Percentiles rank a stretch among this genome's conserved stretches.
These are phyloP conservation scores for Tigriopus californicus DNA, from an alignment of 2,888 invertebrate species.

Conservation along the genomic window DNA sequence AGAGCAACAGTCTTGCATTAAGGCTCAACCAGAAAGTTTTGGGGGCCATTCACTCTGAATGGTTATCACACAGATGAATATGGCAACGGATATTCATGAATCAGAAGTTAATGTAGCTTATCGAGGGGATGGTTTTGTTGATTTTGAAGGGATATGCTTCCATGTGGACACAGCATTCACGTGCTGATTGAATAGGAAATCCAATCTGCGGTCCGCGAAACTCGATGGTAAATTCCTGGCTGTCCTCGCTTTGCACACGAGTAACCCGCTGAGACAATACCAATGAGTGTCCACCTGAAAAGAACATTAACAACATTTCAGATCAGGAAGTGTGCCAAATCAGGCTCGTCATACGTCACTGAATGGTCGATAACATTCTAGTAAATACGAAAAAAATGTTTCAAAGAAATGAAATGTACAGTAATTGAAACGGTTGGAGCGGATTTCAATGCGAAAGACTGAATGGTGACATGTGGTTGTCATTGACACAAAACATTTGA, in stretches of 20 bases:
- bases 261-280: conserved; percentile 80
- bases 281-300: conserved; percentile 57
- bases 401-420: too few species aligned
- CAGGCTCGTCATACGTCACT: too few species aligned
- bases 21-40: background rate
- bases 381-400: too few species aligned
- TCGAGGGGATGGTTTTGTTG: background rate
- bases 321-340: too few species aligned
- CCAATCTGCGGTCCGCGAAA: conserved; percentile 85
- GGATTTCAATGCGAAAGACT: too few species aligned
- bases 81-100: background rate
- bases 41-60: background rate
- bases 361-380: too few species aligned
- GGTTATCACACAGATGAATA: background rate
- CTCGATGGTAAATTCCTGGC: conserved; percentile 69
- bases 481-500: too few species aligned
- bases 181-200: conserved; percentile 37
- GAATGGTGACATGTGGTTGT: too few species aligned
- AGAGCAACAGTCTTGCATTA: too few species aligned
- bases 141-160: background rate
- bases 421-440: too few species aligned
- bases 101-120: background rate
- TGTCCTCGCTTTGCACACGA: conserved; percentile 82
- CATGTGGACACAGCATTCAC: background rate
- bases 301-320: too few species aligned